These are phyloP conservation scores for Melikaiella ostensackeni DNA, from an alignment of 2,888 invertebrate species.

Conservation along the genomic window DNA sequence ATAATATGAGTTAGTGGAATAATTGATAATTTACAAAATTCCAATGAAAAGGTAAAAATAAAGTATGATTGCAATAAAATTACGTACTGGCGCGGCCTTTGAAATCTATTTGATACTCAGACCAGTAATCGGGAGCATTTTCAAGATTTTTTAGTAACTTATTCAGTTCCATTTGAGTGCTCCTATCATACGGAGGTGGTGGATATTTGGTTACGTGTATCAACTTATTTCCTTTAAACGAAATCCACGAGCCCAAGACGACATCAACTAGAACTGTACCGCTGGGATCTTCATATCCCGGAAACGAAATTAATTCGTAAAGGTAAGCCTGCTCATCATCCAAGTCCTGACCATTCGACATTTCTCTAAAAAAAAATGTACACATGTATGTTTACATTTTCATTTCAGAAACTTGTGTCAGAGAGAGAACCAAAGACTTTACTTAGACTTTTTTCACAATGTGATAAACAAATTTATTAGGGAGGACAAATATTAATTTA, in stretches of 20 bases:
- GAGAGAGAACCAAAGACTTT: too few relatives aligned
- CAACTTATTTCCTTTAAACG: neutral
- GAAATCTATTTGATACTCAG: slow-evolving; percentile 5
- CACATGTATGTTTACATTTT: neutral
- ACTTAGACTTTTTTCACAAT: too few relatives aligned
- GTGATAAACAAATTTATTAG: too few relatives aligned
- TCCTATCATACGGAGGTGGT: slow-evolving; percentile 10
- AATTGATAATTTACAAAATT: too few relatives aligned
- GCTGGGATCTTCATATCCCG: neutral
- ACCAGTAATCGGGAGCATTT: neutral
- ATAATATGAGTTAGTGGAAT: too few relatives aligned
- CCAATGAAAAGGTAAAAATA: too few relatives aligned
- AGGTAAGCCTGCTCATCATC: neutral
- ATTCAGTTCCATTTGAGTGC: neutral
- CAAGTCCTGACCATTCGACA: too few relatives aligned
- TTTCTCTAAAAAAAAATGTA: neutral
- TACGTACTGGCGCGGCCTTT: slow-evolving; percentile 21
- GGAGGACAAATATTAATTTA: too few relatives aligned
- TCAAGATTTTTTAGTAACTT: neutral
- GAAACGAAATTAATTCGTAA: neutral
- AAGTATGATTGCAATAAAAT: too few relatives aligned
- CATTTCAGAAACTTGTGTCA: too few relatives aligned
- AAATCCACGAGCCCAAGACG: neutral
- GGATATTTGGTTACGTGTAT: neutral
- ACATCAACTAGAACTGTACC: slow-evolving; percentile 7